Percentiles rank a stretch among this genome's conserved stretches.
These are phyloP conservation scores for Poecilia picta DNA, from an alignment of 2,797 vertebrate genomes.

Conservation along the genomic window DNA sequence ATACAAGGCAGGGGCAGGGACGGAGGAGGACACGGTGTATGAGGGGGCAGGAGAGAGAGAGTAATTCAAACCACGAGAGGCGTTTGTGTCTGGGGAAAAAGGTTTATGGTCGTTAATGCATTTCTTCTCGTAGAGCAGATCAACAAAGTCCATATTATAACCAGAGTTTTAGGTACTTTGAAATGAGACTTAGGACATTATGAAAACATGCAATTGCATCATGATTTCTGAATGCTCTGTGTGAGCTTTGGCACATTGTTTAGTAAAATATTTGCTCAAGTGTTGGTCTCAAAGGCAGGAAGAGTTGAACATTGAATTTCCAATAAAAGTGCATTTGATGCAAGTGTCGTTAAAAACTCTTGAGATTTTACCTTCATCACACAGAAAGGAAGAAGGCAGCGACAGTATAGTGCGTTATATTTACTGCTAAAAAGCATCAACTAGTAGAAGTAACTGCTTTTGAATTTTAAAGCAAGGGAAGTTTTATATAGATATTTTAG, in stretches of 20 bases:
- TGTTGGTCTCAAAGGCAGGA: background rate
- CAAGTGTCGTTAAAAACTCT: background rate
- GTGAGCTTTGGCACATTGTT: background rate
- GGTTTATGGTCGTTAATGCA: background rate
- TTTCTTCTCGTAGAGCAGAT: slow-evolving; percentile 6
- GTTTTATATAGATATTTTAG: background rate
- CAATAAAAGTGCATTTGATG: background rate
- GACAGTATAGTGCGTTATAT: background rate
- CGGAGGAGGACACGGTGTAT: slow-evolving; percentile 16
- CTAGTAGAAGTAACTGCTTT: background rate
- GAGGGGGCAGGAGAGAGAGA: slow-evolving; percentile 19
- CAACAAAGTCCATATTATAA: slow-evolving; percentile 5
- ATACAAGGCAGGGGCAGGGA: slow-evolving; percentile 18
- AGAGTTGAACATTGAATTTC: background rate
- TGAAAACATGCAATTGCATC: background rate
- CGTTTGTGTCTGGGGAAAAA: slow-evolving; percentile 18
- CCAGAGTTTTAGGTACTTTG: background rate
- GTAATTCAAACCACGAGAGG: slow-evolving; percentile 38
- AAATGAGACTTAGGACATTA: background rate
- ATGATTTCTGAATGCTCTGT: background rate
- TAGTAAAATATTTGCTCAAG: background rate
- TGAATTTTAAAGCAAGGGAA: background rate
- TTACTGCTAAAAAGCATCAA: background rate
- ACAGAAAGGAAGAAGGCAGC: background rate
- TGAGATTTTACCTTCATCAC: background rate